Evolutionary conservation across 2,113 vertebrate genomes (phyloP), one percentile per base, ranked within the genome.

Genomic region (Apus apus): DNA sequence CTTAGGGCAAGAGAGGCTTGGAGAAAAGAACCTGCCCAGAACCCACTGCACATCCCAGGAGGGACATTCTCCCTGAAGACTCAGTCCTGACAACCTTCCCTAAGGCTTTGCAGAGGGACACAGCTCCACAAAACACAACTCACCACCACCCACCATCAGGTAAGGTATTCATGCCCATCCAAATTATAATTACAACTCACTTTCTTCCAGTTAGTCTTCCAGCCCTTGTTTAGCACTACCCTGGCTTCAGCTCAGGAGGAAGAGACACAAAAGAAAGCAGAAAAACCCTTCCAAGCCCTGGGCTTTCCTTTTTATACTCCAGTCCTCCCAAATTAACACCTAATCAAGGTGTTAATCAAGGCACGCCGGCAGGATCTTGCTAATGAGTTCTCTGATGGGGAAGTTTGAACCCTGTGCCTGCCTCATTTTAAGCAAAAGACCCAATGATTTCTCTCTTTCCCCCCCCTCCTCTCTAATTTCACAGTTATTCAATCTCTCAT

Each of bases 251-350:
- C 13, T 51, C 27, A 4, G 2, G 5, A 13, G 19, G 43, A 56
- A 60, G 50, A 67, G 3, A 32, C 27, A 51, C 2, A 2, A 38
- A 30, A 30, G 19, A 36, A 18, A 26, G 25, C 32, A 62, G 17
- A 45, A 54, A 50, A 73, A 8, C 0, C 11, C 32, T 72, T 15
- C 27, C 17, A 0, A 20, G 4, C 2, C 0, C 17, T 56, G 46
- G 54, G 21, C 40, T 84, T 87, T 58, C 61, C 71, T 74, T 38
- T 73, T 81, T 85, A 30, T 77, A 13, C 30, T 50, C 65, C 66
- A 60, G 12, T 7, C 66, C 45, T 79, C 40, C 38, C 34, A 26
- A 18, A 58, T 46, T 51, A 86, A 78, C 91, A 74, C 54, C 71
- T 45, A 36, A 54, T 73, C 66, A 30, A 3, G 32, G 32, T 48